Base-by-base conservation (phyloP, 2,888 invertebrate species). In the Ptychoptera albimana region DNA sequence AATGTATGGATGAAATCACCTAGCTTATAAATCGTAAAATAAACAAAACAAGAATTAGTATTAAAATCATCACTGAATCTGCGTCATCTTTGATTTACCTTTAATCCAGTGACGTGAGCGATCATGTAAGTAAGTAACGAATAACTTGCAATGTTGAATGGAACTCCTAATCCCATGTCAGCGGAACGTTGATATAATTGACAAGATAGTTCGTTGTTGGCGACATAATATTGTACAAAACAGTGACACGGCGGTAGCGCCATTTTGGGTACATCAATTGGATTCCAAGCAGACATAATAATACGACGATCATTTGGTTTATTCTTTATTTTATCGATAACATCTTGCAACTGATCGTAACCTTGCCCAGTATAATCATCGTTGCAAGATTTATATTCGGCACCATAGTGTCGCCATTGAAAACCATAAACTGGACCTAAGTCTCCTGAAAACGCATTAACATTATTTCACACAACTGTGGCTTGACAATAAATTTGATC, bases 121-220 rank as follows among this genome's bases (percentile, higher is more conserved):
- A 97, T 82, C 92, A 98, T 94, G 55, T 82, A 83, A 2, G 93
- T 94, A 3, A 97, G 71, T 29, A 97, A 63, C 2, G 96, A 77
- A 66, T 97, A 98, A 54, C 94, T 94, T 41, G 97, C 96, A 54
- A 98, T 92, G 65, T 97, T 97, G 63, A 97, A 97, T 10, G 96
- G 96, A 0, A 96, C 93, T n/a, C 97, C 97, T 2, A 97, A 71
- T 2, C 94, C 94, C 83, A 97, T 88, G 60, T 98, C 97, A 8
- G 92, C 97, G 54, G 94, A 94, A 50, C 97, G 74, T 64, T 98
- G 97, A 61, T 96, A 96, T 51, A 97, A 63, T 54, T 91, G 82
- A 57, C 93, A 94, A 0, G 89, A 91, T 1, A 98, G 67, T 61
- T 87, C 85, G 2, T 77, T 79, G 53, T 75, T 68, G 1, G 79